Percentiles rank a stretch among this genome's conserved stretches.
Conservation (phyloP, 2,888 invertebrate species). For the Orthonevra nobilis region DNA sequence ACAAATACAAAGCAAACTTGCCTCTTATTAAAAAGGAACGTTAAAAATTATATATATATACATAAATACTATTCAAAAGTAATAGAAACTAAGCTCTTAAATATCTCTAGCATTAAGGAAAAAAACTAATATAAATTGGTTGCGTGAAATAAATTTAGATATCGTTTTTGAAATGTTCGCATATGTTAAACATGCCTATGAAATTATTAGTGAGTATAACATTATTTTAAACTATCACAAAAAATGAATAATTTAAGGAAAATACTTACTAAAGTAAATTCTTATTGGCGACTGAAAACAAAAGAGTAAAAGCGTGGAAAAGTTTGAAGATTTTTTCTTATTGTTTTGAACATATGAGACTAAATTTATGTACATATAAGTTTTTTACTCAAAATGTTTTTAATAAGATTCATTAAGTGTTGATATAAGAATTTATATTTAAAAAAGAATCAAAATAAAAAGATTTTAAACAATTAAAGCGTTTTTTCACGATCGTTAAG, state of each 20-base stretch:
- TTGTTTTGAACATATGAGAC: constrained; percentile 10
- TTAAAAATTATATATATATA: constrained; percentile 24
- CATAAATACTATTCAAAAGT: background rate
- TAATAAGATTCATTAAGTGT: constrained; percentile 43
- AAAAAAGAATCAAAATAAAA: constrained; percentile 33
- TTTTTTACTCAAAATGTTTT: constrained; percentile 19
- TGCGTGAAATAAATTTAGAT: no score
- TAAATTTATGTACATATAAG: no score
- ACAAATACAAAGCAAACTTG: constrained; percentile 24
- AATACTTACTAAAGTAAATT: background rate
- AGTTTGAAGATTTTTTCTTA: background rate
- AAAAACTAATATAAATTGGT: background rate
- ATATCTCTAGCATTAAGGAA: constrained; percentile 4
- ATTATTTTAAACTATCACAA: constrained; percentile 3
- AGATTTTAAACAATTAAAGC: constrained; percentile 38
- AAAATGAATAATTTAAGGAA: background rate
- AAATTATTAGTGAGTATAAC: constrained; percentile 9
- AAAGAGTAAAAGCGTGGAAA: background rate
- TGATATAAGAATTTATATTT: constrained; percentile 12
- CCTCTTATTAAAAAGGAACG: constrained; percentile 11
- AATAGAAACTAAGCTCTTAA: constrained; percentile 4
- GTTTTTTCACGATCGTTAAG: no score
- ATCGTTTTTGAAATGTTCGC: background rate
- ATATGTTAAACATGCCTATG: no score
- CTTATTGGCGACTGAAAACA: no score